A percentile compares a stretch with the other conserved stretches of the same genome.
These are phyloP conservation scores for Cyphomyrmex costatus DNA, from an alignment of 1,140 invertebrate species.

Conservation along the genomic window DNA sequence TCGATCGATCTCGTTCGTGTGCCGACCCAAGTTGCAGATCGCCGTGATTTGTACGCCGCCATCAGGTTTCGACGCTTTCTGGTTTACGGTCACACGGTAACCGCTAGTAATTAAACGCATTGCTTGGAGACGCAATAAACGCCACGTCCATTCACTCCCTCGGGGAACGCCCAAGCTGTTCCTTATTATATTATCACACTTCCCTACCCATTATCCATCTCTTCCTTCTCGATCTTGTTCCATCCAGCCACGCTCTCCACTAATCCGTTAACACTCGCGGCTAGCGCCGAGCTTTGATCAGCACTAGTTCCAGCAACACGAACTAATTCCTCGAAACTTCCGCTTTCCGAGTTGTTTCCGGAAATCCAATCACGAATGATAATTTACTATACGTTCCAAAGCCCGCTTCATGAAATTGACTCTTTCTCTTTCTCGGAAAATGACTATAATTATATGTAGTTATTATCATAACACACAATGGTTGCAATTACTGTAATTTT, in stretches of 20 bases:
- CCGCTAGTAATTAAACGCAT: slow-evolving; percentile 34
- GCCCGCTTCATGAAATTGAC: background rate
- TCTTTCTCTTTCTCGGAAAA: too few relatives aligned
- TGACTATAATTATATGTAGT: too few relatives aligned
- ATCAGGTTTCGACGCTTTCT: slow-evolving; percentile 11
- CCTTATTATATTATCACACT: slow-evolving; percentile 58
- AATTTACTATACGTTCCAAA: slow-evolving; percentile 24
- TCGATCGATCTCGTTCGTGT: slow-evolving; percentile 13
- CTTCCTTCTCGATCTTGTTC: too few relatives aligned
- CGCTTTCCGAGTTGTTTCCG: background rate
- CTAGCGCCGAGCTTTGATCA: slow-evolving; percentile 45
- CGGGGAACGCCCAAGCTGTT: slow-evolving; percentile 25
- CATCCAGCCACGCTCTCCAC: background rate
- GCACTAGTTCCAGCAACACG: background rate
- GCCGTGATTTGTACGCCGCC: slow-evolving; percentile 11
- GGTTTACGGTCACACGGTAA: background rate
- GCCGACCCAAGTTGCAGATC: background rate
- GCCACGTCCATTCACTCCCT: slow-evolving; percentile 41
- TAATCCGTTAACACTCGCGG: slow-evolving; percentile 49
- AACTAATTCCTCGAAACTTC: slow-evolving; percentile 66
- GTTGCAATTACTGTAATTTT: too few relatives aligned
- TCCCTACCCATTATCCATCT: background rate
- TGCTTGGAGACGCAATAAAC: slow-evolving; percentile 26
- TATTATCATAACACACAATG: too few relatives aligned
- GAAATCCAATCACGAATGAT: background rate